Conservation (phyloP, 2,113 vertebrate species). For the Maccullochella peelii region DNA sequence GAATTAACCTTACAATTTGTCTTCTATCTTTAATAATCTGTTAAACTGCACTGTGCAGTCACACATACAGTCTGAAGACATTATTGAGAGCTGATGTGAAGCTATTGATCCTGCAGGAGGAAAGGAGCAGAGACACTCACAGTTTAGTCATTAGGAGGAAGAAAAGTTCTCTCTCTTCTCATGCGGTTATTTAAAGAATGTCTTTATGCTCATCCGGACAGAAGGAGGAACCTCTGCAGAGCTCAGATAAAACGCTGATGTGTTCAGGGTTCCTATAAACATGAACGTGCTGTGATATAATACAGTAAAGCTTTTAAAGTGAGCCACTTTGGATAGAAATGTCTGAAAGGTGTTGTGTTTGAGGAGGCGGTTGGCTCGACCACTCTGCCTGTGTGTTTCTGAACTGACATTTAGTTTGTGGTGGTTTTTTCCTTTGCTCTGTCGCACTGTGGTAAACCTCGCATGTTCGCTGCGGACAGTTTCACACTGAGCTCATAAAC, state of each 20-base stretch:
- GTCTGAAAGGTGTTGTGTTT: background rate
- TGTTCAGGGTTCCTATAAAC: background rate
- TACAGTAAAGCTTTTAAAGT: background rate
- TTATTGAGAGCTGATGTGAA: background rate
- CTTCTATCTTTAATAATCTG: too few relatives aligned
- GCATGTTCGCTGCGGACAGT: background rate
- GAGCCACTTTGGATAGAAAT: background rate
- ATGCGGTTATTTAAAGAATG: background rate
- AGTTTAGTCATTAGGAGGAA: background rate
- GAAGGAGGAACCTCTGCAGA: background rate
- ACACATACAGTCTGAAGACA: background rate
- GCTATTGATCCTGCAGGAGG: too few relatives aligned
- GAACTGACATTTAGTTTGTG: constrained; percentile 28
- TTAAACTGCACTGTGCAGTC: too few relatives aligned
- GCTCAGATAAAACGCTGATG: background rate
- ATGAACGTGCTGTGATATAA: too few relatives aligned
- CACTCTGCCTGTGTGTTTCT: background rate
- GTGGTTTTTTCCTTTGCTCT: background rate
- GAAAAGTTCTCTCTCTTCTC: background rate
- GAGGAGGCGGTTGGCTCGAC: background rate
- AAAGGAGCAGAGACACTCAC: background rate
- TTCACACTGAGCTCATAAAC: background rate
- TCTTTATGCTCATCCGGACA: background rate
- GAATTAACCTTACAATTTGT: too few relatives aligned
- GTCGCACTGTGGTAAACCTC: constrained; percentile 11